These are phyloP conservation scores for Vimba vimba DNA, from an alignment of 2,113 vertebrate species.

Conservation along the genomic window DNA sequence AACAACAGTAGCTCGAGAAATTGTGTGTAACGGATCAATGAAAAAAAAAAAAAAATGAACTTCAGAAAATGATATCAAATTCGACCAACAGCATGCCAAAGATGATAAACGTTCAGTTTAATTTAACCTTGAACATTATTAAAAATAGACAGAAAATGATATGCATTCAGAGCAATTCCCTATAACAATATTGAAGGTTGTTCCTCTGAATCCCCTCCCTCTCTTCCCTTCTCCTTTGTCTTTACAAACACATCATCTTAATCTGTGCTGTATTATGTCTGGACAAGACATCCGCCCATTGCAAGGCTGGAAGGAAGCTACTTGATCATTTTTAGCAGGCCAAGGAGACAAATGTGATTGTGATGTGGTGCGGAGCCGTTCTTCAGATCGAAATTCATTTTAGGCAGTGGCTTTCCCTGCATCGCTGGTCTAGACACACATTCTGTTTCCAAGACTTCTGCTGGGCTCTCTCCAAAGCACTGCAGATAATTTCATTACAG, in stretches of 20 bases:
- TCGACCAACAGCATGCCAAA: no score
- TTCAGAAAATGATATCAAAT: no score
- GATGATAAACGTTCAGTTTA: no score
- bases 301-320: neutral
- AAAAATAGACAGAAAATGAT: no score
- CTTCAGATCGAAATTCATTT: conserved; percentile 23
- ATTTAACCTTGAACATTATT: no score
- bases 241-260: conserved; percentile 17
- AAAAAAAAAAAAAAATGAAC: no score
- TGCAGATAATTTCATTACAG: conserved; percentile 35
- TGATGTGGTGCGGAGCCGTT: conserved; percentile 22
- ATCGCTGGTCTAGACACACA: conserved; percentile 18
- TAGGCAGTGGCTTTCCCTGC: conserved; percentile 24
- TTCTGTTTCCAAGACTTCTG: conserved; percentile 1
- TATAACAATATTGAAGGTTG: neutral
- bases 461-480: conserved; percentile 27
- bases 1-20: no score
- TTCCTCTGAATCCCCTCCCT: neutral
- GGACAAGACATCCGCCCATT: neutral
- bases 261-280: neutral
- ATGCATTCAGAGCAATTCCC: no score
- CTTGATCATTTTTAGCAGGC: conserved; percentile 35
- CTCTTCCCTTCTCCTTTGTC: neutral
- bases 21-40: no score
- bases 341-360: conserved; percentile 42